Base-by-base conservation (phyloP, 2,797 vertebrate genomes). In the Falco concolor region DNA sequence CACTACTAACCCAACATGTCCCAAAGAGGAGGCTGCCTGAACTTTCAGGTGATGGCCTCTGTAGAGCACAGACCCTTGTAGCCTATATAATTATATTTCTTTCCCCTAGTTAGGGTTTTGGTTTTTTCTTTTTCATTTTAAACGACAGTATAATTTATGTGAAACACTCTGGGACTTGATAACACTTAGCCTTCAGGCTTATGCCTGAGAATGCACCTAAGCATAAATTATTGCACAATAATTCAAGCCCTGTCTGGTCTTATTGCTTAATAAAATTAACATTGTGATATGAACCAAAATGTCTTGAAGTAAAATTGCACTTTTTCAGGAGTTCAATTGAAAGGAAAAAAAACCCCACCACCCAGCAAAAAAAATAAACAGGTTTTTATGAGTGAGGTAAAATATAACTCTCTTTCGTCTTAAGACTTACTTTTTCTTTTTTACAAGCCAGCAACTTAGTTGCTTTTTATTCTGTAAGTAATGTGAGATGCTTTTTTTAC, bases 181-280 rank as follows among this genome's bases (percentile, higher is more conserved):
- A 94, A 75, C 32, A 52, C 13, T 74, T 63, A 90, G 30, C 75
- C 78, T 90, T 96, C 75, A 89, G 76, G 91, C 21, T 54, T 61
- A 40, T 88, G 82, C 87, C 60, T 91, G 54, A 90, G 84, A 92
- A 94, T 67, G 40, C 54, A 92, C 84, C 95, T 87, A 95, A 95
- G 50, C 80, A 94, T 87, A 95, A 95, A 94, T 96, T 89, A 95
- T 89, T 96, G 64, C 72, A 80, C 83, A 94, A 93, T 92, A 87
- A 97, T 92, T 96, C 91, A 92, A 97, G 89, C 34, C 84, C 60
- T 94, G 91, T 96, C 78, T 97, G 78, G 81, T 87, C 83, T 87
- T 77, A 89, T 18, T 87, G 57, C 75, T 95, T 94, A 91, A 94
- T 94, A 95, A 96, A 95, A 93, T 94, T 86, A 96, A 94, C 59